phyloP scores from a whole-genome alignment of 2,113 vertebrate genomes.

The Nycticryphes semicollaris region DNA sequence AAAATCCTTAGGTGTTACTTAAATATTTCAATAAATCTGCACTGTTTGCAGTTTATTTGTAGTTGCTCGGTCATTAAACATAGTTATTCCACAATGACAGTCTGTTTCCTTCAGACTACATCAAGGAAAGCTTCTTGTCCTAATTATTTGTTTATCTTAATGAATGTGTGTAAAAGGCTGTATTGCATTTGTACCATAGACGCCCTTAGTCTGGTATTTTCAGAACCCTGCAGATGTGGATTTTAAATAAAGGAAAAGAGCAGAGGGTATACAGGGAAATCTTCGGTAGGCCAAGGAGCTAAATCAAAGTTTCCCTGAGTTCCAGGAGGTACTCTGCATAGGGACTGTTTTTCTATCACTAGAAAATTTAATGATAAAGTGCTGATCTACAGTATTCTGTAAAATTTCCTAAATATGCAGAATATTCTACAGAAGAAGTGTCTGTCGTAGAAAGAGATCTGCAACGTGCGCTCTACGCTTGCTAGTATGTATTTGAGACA shows the following conservation, averaged over 20 bases:
- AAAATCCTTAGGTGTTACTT: neutral
- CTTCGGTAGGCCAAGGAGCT: neutral
- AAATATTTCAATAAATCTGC: neutral
- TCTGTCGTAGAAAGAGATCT: neutral
- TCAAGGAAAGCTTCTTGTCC: neutral
- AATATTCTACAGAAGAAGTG: neutral
- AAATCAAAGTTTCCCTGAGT: constrained; percentile 11
- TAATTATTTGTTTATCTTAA: constrained; percentile 38
- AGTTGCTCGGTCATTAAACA: neutral
- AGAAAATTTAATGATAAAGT: neutral
- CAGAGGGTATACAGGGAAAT: neutral
- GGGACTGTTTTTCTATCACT: neutral
- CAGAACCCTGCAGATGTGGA: constrained; percentile 15
- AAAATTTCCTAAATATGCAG: neutral
- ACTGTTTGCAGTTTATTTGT: neutral
- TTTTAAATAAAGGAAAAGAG: constrained; percentile 20
- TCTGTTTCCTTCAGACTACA: neutral
- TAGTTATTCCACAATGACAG: neutral
- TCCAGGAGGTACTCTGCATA: neutral
- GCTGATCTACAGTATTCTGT: neutral
- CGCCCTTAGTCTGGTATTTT: neutral
- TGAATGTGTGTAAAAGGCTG: neutral
- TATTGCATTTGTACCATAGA: neutral
- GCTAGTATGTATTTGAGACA: neutral
- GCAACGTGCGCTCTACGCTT: neutral